Evolutionary conservation across 2,888 invertebrate species (phyloP), one percentile per base, ranked within the genome.

Genomic region (Caenorhabditis sulstoni): DNA sequence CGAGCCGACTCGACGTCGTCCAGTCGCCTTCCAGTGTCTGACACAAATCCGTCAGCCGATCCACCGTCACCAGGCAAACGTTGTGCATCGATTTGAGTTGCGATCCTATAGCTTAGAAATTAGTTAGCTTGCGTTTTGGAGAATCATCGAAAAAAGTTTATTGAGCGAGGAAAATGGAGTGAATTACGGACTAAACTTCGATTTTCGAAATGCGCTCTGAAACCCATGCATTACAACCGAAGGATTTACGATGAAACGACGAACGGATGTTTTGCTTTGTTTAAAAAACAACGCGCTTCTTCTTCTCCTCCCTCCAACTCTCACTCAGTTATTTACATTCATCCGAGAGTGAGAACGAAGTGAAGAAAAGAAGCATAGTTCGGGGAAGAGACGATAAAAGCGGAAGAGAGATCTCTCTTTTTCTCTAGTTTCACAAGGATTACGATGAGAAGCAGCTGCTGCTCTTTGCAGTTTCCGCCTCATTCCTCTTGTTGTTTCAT

Each of bases 81-180:
- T 99, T 99, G 91, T 99, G 97, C 93, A 96, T 98, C 90, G 97
- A 97, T 91, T 99, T 99, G 91, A 98, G 93, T 92, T 99, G 99
- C 4, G 97, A 96, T 59, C 98, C 92, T 92, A 67, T 49, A 67
- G 47, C 61, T 75, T 55, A 12, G 12, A 5, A n/a, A 52, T 52
- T 52, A 49, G 49, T n/a, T n/a, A n/a, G n/a, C n/a, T n/a, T n/a
- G n/a, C n/a, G n/a, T n/a, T n/a, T n/a, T n/a, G n/a, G n/a, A n/a
- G n/a, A n/a, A n/a, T n/a, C n/a, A n/a, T n/a, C n/a, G n/a, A n/a
- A n/a, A n/a, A n/a, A n/a, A n/a, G n/a, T n/a, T n/a, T n/a, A n/a
- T n/a, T n/a, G n/a, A n/a, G n/a, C n/a, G n/a, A n/a, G n/a, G n/a
- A n/a, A n/a, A n/a, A n/a, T n/a, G n/a, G n/a, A n/a, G n/a, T n/a